These are phyloP conservation scores for Apolygus lucorum DNA, from an alignment of 1,140 invertebrate species.

Conservation along the genomic window DNA sequence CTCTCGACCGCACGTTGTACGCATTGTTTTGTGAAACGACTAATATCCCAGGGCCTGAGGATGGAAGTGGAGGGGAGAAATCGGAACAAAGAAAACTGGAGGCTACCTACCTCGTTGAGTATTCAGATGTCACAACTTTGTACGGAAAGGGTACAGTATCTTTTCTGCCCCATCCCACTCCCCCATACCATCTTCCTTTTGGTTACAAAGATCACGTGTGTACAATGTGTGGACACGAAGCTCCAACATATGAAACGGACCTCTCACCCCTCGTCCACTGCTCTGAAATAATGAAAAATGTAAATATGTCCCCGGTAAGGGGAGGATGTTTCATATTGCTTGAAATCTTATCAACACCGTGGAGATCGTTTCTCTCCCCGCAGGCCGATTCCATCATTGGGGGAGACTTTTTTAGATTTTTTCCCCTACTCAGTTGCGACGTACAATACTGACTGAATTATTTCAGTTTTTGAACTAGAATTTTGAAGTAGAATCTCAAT, in stretches of 20 bases:
- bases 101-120: slow-evolving; percentile 1
- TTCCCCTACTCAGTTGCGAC: too few relatives aligned
- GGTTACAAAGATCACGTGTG: slow-evolving; percentile 2
- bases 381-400: neutral
- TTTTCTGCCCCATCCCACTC: slow-evolving; percentile 1
- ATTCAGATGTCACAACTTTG: slow-evolving; percentile 16
- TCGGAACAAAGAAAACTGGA: neutral
- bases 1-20: neutral
- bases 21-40: neutral
- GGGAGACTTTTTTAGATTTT: neutral
- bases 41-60: neutral
- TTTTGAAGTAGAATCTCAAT: too few relatives aligned
- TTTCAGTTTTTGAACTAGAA: too few relatives aligned
- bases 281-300: slow-evolving; percentile 11
- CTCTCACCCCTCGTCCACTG: neutral
- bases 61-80: neutral
- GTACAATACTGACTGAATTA: too few relatives aligned
- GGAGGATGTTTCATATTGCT: neutral
- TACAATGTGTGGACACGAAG: neutral
- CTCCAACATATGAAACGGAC: slow-evolving; percentile 8
- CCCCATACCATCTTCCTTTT: neutral
- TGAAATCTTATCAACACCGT: slow-evolving; percentile 11
- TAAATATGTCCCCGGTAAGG: neutral
- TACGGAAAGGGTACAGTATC: neutral
- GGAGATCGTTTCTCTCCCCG: neutral